These are phyloP conservation scores for Eidolon helvum DNA, from an alignment of 2,113 vertebrate genomes.

Conservation along the genomic window DNA sequence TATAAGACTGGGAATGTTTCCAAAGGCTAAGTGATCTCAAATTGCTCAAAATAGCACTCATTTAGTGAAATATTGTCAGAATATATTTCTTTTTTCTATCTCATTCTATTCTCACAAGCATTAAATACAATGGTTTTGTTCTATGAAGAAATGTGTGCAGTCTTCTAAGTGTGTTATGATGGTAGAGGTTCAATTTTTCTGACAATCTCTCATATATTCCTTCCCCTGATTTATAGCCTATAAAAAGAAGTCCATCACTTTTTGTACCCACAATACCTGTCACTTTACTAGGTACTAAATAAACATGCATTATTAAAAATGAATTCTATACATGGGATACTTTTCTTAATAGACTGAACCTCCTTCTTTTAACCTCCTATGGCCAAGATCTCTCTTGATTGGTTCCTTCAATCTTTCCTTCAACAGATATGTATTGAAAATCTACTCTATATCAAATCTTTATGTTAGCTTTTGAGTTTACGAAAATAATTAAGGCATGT, in stretches of 20 bases:
- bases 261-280: background rate
- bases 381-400: background rate
- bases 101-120: background rate
- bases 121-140: slow-evolving; percentile 32
- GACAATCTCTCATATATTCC: background rate
- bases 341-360: background rate
- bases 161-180: background rate
- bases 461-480: background rate
- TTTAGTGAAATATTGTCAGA: slow-evolving; percentile 19
- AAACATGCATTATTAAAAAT: background rate
- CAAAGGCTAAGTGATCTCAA: background rate
- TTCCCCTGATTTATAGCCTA: background rate
- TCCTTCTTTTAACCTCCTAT: background rate
- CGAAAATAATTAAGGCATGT: background rate
- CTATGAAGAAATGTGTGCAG: background rate
- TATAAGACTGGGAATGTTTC: background rate
- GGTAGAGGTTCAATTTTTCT: background rate
- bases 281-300: background rate
- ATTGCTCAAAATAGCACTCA: background rate
- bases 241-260: background rate
- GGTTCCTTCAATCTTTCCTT: background rate
- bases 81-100: background rate
- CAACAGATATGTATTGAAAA: background rate
- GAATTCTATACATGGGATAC: background rate
- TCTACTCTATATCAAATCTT: background rate